These are phyloP conservation scores for Zosterops lateralis DNA, from an alignment of 2,113 vertebrate species.

Conservation along the genomic window DNA sequence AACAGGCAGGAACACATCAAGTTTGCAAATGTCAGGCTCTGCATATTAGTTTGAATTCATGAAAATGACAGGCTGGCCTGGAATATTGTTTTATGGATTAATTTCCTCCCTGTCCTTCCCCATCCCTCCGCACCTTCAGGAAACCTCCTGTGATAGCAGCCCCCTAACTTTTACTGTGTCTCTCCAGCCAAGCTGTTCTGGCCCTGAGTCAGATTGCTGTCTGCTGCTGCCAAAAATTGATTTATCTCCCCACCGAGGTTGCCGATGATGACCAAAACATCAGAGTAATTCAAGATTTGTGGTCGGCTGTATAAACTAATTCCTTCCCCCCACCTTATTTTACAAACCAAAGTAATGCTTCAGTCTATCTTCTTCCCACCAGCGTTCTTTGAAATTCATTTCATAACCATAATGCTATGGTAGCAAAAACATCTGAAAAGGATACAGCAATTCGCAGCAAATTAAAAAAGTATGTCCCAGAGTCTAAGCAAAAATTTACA, in stretches of 20 bases:
- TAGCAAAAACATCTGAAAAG: conserved; percentile 45
- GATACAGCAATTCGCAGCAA: not conserved
- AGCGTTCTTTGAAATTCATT: conserved; percentile 10
- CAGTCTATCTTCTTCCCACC: not conserved
- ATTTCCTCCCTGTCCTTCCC: not conserved
- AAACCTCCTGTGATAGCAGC: conserved; percentile 37
- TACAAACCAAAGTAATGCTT: not conserved
- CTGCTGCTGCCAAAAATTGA: conserved; percentile 45
- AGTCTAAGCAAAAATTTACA: not conserved
- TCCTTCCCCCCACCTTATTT: not conserved
- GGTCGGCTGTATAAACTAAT: not conserved
- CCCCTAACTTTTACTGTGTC: not conserved
- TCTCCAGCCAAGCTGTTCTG: conserved; percentile 25
- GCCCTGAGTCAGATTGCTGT: conserved; percentile 29
- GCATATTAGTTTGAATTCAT: not conserved
- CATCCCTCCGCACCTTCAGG: not conserved
- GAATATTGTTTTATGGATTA: conserved; percentile 1
- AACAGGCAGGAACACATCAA: not conserved
- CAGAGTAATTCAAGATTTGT: conserved; percentile 42
- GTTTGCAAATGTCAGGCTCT: not conserved
- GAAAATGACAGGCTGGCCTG: not conserved
- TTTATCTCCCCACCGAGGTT: conserved; percentile 39
- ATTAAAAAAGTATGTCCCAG: conserved; percentile 32
- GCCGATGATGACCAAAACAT: conserved; percentile 53
- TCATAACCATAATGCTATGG: conserved; percentile 35